These are phyloP conservation scores for Aphelinus atriplicis DNA, from an alignment of 1,140 invertebrate species.

Conservation along the genomic window DNA sequence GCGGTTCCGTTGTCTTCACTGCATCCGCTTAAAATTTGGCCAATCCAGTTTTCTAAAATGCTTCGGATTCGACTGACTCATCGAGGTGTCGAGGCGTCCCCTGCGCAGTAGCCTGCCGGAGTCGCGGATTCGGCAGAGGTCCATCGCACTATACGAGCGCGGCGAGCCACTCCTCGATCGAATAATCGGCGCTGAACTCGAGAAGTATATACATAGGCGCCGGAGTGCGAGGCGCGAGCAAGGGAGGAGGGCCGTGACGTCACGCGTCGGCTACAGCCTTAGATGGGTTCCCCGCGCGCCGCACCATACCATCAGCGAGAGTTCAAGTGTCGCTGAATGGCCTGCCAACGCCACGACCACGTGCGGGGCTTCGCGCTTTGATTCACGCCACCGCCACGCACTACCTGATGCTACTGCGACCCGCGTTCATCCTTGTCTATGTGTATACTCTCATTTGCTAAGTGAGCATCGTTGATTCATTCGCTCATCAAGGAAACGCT, in stretches of 20 bases:
- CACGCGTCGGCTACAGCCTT: constrained; percentile 5
- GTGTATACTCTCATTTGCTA: too few species aligned
- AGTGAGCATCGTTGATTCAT: background rate
- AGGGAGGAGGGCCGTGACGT: constrained; percentile 2
- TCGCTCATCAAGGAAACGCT: background rate
- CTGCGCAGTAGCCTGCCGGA: too few species aligned
- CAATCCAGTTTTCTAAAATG: background rate
- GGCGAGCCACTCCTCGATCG: background rate
- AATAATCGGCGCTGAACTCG: background rate
- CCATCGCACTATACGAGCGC: too few species aligned
- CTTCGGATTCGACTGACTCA: background rate
- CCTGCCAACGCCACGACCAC: background rate
- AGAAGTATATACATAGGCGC: too few species aligned
- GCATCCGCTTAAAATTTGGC: too few species aligned
- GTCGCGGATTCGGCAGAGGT: too few species aligned
- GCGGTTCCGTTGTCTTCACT: background rate
- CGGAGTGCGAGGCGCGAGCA: background rate
- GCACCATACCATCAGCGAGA: background rate
- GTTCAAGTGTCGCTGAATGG: background rate
- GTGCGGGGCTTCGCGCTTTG: background rate
- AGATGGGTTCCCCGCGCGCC: constrained; percentile 10
- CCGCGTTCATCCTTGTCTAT: too few species aligned
- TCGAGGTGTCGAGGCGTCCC: too few species aligned
- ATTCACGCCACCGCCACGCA: constrained; percentile 1
- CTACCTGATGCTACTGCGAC: too few species aligned